Conservation (phyloP, 2,888 invertebrate species). For the Tubulanus polymorphus region DNA sequence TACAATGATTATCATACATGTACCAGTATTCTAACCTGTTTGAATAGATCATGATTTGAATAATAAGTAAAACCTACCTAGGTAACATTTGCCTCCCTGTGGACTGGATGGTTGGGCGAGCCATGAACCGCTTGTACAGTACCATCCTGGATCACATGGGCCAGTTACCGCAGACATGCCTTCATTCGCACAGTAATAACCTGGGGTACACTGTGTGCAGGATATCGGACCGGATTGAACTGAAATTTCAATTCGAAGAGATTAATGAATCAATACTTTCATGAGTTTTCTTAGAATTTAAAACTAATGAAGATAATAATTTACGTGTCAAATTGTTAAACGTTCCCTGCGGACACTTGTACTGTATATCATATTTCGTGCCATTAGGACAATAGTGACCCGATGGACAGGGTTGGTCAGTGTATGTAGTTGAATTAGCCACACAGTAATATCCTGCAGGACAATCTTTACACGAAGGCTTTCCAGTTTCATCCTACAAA, state of each 20-base stretch:
- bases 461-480: slow-evolving; percentile 34
- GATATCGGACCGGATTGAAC: slow-evolving; percentile 30
- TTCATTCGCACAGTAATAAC: slow-evolving; percentile 34
- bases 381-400: slow-evolving; percentile 45
- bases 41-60: neutral
- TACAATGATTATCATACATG: slow-evolving; percentile 11
- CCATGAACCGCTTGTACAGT: slow-evolving; percentile 34
- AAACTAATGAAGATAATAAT: slow-evolving; percentile 2
- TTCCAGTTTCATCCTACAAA: slow-evolving; percentile 34
- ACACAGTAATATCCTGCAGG: slow-evolving; percentile 42
- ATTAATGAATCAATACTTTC: too few species aligned
- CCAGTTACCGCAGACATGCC: slow-evolving; percentile 32
- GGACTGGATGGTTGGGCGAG: slow-evolving; percentile 35
- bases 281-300: too few species aligned
- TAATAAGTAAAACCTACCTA: slow-evolving; percentile 24
- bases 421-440: slow-evolving; percentile 33
- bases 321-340: slow-evolving; percentile 47
- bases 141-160: slow-evolving; percentile 40
- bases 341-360: slow-evolving; percentile 39
- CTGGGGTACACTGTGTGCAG: slow-evolving; percentile 36
- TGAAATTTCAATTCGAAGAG: slow-evolving; percentile 15
- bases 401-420: slow-evolving; percentile 39
- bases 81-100: slow-evolving; percentile 45
- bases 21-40: neutral
- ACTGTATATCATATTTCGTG: slow-evolving; percentile 30